Conservation (phyloP, 2,797 vertebrate species). For the Tachyglossus aculeatus region DNA sequence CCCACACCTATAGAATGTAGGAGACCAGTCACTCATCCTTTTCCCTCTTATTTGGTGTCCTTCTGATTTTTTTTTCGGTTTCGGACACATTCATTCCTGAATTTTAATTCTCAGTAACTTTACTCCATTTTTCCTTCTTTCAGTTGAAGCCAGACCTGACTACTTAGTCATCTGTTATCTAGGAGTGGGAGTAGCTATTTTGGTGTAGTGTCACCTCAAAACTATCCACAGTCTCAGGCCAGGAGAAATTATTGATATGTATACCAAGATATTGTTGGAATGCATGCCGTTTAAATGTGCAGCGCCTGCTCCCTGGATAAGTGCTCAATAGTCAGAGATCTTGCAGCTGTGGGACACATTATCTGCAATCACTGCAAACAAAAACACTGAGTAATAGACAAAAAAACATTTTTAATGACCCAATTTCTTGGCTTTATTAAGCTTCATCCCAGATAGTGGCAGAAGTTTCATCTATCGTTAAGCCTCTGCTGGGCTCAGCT, state of each 20-base stretch:
- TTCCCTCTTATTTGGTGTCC: slow-evolving; percentile 14
- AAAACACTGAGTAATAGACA: slow-evolving; percentile 33
- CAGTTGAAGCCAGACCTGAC: not conserved
- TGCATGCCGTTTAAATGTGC: not conserved
- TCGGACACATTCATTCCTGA: slow-evolving; percentile 19
- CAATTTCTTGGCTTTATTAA: not conserved
- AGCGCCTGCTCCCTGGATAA: not conserved
- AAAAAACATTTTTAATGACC: slow-evolving; percentile 27
- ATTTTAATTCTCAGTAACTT: not conserved
- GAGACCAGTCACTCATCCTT: slow-evolving; percentile 8
- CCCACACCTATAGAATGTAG: not conserved
- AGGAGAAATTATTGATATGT: not conserved
- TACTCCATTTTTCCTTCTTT: slow-evolving; percentile 1
- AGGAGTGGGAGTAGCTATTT: not conserved
- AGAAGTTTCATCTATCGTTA: not conserved
- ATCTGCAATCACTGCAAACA: slow-evolving; percentile 17
- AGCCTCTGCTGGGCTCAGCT: not conserved
- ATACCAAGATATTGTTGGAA: not conserved
- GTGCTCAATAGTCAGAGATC: not conserved
- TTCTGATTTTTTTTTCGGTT: slow-evolving; percentile 29
- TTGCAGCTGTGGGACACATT: not conserved
- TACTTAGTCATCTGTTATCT: not conserved
- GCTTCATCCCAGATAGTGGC: not conserved
- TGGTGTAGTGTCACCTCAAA: not conserved
- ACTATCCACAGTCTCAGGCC: not conserved